A percentile compares a stretch with the other conserved stretches of the same genome.
Conservation (phyloP, 2,888 invertebrate species). For the Alentia gelatinosa region DNA sequence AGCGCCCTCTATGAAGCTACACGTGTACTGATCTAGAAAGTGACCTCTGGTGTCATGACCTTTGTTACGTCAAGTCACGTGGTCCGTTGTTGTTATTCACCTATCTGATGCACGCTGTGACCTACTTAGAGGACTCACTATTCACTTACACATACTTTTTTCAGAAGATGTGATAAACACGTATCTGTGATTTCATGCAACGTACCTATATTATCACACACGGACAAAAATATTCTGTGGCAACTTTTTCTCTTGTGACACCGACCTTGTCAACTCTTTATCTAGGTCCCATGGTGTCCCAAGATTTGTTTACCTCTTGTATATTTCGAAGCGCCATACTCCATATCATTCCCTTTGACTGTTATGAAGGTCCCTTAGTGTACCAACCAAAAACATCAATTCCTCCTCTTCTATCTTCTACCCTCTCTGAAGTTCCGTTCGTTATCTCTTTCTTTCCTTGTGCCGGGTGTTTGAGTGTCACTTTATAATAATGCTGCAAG, state of each 20-base stretch:
- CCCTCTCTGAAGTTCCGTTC: background rate
- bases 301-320: constrained; percentile 35
- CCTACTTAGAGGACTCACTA: constrained; percentile 12
- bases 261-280: constrained; percentile 36
- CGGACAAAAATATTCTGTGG: constrained; percentile 33
- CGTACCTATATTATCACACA: constrained; percentile 44
- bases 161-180: background rate
- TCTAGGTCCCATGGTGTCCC: constrained; percentile 34
- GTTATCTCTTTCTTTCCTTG: background rate
- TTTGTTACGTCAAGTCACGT: constrained; percentile 8
- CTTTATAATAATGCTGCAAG: background rate
- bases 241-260: constrained; percentile 43
- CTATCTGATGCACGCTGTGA: constrained; percentile 46
- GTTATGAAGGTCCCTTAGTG: background rate
- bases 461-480: constrained; percentile 51
- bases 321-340: constrained; percentile 15
- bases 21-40: background rate
- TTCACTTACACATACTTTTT: constrained; percentile 28
- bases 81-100: constrained; percentile 31
- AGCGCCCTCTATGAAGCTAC: background rate
- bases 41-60: background rate
- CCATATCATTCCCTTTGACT: constrained; percentile 39
- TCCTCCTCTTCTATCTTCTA: background rate
- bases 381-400: background rate
- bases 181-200: constrained; percentile 53